Base-by-base conservation (phyloP, 2,113 vertebrate species). In the Corythaeola cristata region DNA sequence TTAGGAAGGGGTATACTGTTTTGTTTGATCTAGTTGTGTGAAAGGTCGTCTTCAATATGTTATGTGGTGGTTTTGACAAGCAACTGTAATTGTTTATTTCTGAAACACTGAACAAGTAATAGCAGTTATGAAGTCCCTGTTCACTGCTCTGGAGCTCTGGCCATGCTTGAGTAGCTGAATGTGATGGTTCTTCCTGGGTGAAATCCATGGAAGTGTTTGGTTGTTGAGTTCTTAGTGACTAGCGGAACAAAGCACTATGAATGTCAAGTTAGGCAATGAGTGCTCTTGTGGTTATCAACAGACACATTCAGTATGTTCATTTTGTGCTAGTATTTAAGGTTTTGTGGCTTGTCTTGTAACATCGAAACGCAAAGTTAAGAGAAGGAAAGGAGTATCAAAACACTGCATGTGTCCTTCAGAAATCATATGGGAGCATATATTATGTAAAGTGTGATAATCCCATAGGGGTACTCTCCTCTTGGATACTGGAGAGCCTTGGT, bases 391-490 rank as follows among this genome's bases (percentile, higher is more conserved):
- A 68, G 33, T 33, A 18, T 73, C 33, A 41, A 44, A 92, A 53
- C 37, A 39, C 45, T 56, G 52, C 15, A 4, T 39, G 3, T 11
- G 4, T 74, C 15, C 18, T 41, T 78, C 23, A 55, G 74, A 71
- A 71, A 49, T 62, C 0, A 0, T n/a, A 13, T 1, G 3, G 53
- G 16, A 85, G 21, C 24, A 15, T 49, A 27, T 58, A 22, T 33
- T 67, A 50, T 0, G 2, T 50, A 27, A 60, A 75, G 20, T 45
- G 8, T 35, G 45, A 56, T 76, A 44, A 52, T 83, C 20, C 23
- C 2, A 1, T 44, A 85, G 37, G 52, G 35, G 5, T 41, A 35
- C 30, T 53, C 28, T 86, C 20, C 17, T 62, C 47, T 87, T 56
- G 13, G 23, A 17, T 91, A 21, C 18, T 53, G 12, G 21, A 52